phyloP scores from a whole-genome alignment of 2,888 invertebrate genomes.

The Netelia melanura region DNA sequence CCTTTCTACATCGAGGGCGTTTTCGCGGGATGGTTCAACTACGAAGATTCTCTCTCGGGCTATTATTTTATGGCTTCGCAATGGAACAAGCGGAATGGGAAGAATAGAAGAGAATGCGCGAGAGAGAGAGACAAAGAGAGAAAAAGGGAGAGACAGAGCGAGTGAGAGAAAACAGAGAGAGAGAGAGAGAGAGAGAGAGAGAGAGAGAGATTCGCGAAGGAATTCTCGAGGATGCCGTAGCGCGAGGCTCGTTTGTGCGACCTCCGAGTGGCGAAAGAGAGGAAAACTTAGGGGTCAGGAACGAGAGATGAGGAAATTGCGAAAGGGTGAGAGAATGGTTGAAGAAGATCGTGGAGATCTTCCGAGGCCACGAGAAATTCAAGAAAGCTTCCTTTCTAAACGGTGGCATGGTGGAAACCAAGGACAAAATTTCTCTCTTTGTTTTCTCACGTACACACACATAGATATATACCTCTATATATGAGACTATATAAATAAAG shows the following conservation, averaged over 20 bases:
- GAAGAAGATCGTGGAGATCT: background rate
- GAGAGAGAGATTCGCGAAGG: conserved; percentile 30
- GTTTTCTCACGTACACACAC: background rate
- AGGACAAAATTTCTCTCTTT: background rate
- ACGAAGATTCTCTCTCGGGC: conserved; percentile 49
- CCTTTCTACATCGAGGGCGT: background rate
- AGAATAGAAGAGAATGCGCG: background rate
- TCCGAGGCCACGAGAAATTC: conserved; percentile 26
- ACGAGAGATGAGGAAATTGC: conserved; percentile 23
- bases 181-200: too few species aligned
- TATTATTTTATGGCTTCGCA: conserved; percentile 63
- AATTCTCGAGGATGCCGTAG: conserved; percentile 48
- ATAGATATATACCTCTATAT: background rate
- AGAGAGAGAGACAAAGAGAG: conserved; percentile 1
- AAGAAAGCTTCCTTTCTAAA: conserved; percentile 5
- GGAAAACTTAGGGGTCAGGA: background rate
- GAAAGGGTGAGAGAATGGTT: conserved; percentile 15
- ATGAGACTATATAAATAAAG: conserved; percentile 50
- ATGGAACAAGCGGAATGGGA: background rate
- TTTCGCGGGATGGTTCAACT: conserved; percentile 26
- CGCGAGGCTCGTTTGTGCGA: background rate
- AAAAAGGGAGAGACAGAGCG: background rate
- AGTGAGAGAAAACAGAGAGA: too few species aligned
- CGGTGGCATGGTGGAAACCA: background rate
- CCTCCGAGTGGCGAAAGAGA: background rate